Evolutionary conservation across 2,113 vertebrate species (phyloP), one percentile per base, ranked within the genome.

Genomic region (Festucalex cinctus): DNA sequence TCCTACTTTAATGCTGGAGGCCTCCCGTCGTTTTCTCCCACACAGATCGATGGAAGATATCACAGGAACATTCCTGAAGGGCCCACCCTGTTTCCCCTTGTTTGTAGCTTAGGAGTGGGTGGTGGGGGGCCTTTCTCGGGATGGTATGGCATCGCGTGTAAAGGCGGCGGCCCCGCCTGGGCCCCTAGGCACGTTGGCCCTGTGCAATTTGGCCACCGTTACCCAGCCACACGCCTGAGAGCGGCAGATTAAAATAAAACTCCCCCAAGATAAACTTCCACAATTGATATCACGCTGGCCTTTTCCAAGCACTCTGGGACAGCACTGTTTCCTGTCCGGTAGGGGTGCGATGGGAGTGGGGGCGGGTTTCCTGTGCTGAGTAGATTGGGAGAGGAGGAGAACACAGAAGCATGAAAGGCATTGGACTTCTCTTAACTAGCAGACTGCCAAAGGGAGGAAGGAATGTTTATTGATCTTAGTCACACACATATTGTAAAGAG

Each of bases 391-490:
- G 72, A 62, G 60, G 76, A 84, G 71, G 56, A 63, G 73, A 35
- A 75, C 68, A 64, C 71, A 79, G 85, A 85, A 93, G 88, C 88
- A 74, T 82, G 92, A 93, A 57, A 57, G 26, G 54, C 26, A 28
- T 32, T 57, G 54, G 54, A 77, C 72, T 80, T 85, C 20, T 41
- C 36, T 88, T 87, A 70, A 89, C 79, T 62, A 78, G 66, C 69
- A 86, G 66, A 85, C 14, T 13, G 54, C 54, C 71, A 76, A 26
- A 63, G 77, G 19, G 78, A 72, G 83, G 85, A 84, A 10, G 86
- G 84, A 70, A 80, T 92, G 90, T 93, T 95, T 92, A 95, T 89
- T 91, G 91, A 91, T 88, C 92, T 94, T 91, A 92, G 92, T 92
- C 93, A 92, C 91, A 94, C 89, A 92, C 88, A 74, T 49, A 81